These are phyloP conservation scores for Amphiprion clarkii DNA, from an alignment of 2,797 vertebrate genomes.

Conservation along the genomic window DNA sequence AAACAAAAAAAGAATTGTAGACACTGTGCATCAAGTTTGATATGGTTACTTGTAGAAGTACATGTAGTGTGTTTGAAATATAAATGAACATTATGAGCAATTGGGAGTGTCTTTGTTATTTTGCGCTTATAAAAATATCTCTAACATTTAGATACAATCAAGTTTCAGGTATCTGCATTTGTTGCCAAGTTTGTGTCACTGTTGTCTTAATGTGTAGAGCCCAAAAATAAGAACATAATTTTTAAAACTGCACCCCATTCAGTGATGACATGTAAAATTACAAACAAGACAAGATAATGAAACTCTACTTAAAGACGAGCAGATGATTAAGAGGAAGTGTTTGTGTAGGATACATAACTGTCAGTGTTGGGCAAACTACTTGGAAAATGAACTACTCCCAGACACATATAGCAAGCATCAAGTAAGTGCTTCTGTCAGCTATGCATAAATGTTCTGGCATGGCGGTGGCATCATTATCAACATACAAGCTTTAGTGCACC, in stretches of 20 bases:
- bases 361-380: background rate
- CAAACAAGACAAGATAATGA: background rate
- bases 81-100: constrained; percentile 18
- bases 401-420: too few relatives aligned
- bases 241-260: background rate
- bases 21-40: background rate
- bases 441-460: too few relatives aligned
- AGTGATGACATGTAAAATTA: background rate
- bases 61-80: background rate
- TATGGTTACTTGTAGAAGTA: background rate
- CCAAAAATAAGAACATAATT: background rate
- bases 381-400: too few relatives aligned
- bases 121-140: background rate
- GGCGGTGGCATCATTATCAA: too few relatives aligned
- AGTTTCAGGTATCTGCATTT: background rate
- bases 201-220: background rate
- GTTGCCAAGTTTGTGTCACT: constrained; percentile 34
- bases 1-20: background rate
- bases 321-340: background rate
- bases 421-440: too few relatives aligned
- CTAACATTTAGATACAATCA: constrained; percentile 10
- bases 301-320: background rate
- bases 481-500: too few relatives aligned
- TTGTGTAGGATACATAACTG: background rate
- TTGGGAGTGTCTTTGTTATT: constrained; percentile 19